phyloP scores from a whole-genome alignment of 2,113 vertebrate genomes.

The Daphoenositta chrysoptera region DNA sequence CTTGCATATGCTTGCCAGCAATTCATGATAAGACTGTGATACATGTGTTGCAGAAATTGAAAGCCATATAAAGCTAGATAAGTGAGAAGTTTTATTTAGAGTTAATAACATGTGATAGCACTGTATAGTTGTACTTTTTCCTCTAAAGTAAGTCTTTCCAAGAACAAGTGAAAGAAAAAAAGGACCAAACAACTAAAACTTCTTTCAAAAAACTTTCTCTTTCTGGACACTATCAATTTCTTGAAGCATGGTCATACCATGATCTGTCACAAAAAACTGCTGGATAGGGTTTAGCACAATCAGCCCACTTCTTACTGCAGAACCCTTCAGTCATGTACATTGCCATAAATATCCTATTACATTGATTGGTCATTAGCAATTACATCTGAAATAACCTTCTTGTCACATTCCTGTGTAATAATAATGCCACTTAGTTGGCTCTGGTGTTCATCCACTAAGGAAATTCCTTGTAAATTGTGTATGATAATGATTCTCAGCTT shows the following conservation, averaged over 20 bases:
- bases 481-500: not conserved
- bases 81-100: conserved; percentile 48
- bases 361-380: not conserved
- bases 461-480: not conserved
- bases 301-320: not conserved
- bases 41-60: conserved; percentile 34
- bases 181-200: not conserved
- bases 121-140: not conserved
- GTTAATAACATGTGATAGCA: not conserved
- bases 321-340: not conserved
- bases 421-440: not conserved
- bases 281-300: conserved; percentile 21
- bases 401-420: not conserved
- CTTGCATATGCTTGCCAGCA: conserved; percentile 13
- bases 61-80: conserved; percentile 14
- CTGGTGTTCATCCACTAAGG: not conserved
- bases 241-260: not conserved
- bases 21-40: conserved; percentile 12
- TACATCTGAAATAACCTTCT: not conserved
- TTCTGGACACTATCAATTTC: conserved; percentile 23
- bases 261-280: not conserved
- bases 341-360: not conserved
- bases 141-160: conserved; percentile 6
- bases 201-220: not conserved
- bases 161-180: not conserved